A percentile compares a stretch with the other conserved stretches of the same genome.
phyloP scores from a whole-genome alignment of 2,797 vertebrate genomes.

The Podarcis siculus region DNA sequence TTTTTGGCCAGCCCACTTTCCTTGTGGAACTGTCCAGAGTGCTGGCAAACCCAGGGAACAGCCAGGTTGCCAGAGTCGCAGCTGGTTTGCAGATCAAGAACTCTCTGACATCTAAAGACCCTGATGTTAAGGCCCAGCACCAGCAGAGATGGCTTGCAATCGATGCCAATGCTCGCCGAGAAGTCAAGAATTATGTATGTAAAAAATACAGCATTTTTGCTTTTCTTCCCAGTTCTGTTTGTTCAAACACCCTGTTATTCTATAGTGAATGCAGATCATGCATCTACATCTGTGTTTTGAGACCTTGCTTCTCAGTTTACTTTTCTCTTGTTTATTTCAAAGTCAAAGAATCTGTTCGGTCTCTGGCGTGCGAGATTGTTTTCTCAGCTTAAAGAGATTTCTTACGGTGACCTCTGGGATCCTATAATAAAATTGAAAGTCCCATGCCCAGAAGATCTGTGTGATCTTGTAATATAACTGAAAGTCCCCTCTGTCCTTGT shows the following conservation, averaged over 20 bases:
- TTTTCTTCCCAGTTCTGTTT: not conserved
- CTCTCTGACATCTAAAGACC: conserved; percentile 96
- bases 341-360: not conserved
- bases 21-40: conserved; percentile 97
- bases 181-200: conserved; percentile 97
- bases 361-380: not conserved
- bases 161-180: conserved; percentile 89
- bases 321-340: not conserved
- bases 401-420: not conserved
- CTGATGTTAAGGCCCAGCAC: conserved; percentile 93
- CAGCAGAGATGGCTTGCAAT: conserved; percentile 98
- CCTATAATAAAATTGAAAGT: not conserved
- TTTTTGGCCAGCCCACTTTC: conserved; percentile 87
- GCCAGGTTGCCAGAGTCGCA: conserved; percentile 95
- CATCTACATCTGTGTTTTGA: not conserved
- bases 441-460: too few species aligned
- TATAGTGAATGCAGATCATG: not conserved
- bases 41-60: conserved; percentile 96
- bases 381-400: not conserved
- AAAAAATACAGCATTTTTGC: not conserved
- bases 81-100: conserved; percentile 98
- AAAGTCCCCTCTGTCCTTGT: not conserved
- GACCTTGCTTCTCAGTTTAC: not conserved
- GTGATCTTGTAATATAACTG: not conserved
- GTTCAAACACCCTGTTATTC: not conserved